These are phyloP conservation scores for Morbakka virulenta DNA, from an alignment of 30 jellyfish, hydroid and myxozoan species.

Conservation along the genomic window DNA sequence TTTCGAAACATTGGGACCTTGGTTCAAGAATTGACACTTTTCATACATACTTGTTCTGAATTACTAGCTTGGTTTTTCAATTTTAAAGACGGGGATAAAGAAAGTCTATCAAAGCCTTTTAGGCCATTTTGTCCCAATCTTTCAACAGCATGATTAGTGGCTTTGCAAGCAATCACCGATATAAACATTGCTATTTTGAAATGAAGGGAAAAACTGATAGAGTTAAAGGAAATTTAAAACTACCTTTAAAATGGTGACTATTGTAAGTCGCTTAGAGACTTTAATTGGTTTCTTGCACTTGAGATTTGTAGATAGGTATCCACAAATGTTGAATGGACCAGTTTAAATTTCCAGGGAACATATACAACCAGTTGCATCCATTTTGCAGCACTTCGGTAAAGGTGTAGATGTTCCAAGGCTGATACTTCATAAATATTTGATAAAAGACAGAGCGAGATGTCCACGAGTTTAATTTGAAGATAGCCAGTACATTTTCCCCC, in stretches of 20 bases:
- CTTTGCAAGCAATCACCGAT: conserved; percentile 27
- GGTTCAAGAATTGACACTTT: conserved; percentile 28
- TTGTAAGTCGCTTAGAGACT: conserved; percentile 26
- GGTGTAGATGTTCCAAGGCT: conserved; percentile 9
- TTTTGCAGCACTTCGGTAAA: conserved; percentile 25
- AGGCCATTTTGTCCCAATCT: conserved; percentile 31
- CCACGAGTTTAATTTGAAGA: neutral
- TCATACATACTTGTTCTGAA: conserved; percentile 28
- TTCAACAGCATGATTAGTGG: conserved; percentile 29
- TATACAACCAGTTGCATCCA: conserved; percentile 23
- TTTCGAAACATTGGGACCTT: neutral
- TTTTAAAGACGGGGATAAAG: conserved; percentile 6
- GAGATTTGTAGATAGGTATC: conserved; percentile 51
- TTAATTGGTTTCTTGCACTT: conserved; percentile 32
- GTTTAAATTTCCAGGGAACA: conserved; percentile 39
- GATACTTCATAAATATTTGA: neutral
- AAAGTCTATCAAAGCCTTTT: conserved; percentile 30
- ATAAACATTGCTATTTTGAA: conserved; percentile 4
- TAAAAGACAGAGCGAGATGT: neutral
- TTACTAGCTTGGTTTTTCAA: conserved; percentile 29
- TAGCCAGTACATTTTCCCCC: neutral
- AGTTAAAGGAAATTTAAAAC: conserved; percentile 13
- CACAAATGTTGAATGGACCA: conserved; percentile 35
- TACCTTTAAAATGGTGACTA: conserved; percentile 41
- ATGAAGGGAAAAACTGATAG: conserved; percentile 20